Base-by-base conservation (phyloP, 2,797 vertebrate species). In the Ptychobarbus kaznakovi region DNA sequence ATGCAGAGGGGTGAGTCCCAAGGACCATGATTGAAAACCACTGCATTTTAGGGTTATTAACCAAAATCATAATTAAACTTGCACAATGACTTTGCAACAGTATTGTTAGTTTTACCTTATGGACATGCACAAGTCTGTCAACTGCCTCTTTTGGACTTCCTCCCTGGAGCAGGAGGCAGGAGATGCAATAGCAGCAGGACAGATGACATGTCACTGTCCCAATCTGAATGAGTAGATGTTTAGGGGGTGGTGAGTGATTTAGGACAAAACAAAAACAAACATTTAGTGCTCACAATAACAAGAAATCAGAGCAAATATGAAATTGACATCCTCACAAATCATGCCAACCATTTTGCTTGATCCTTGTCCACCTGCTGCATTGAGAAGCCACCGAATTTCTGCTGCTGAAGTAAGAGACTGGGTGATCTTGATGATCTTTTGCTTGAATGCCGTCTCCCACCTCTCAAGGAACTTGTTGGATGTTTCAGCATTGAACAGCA, bases 401-500 rank as follows among this genome's bases (percentile, higher is more conserved):
- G 85, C 68, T 82, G 85, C 40, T 63, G 66, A 53, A 72, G 88
- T 88, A 80, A 90, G 81, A 42, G 82, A 81, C 83, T 87, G 90
- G 51, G 87, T n/a, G n/a, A n/a, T n/a, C 87, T 83, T 89, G 84
- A 91, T 89, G 35, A 89, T 79, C 74, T 89, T 88, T 13, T 35
- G 49, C 79, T 51, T 91, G 83, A 90, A 90, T 15, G 83, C 0
- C 2, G 81, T 90, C 82, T 90, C 86, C 87, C 87, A 91, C 83
- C 85, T 88, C 58, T 90, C 77, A 89, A 91, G 87, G 86, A 90
- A 61, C 79, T 69, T 88, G 53, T 79, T 81, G 78, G 78, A 82
- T 79, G 87, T 92, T 88, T 91, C 89, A 83, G 69, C 84, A 65
- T 88, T 88, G 90, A 91, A 89, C 70, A 89, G 76, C 75, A 87